Percentiles rank a stretch among this genome's conserved stretches.
These are phyloP conservation scores for Drosophila truncata DNA, from an alignment of 1,140 invertebrate species.

Conservation along the genomic window DNA sequence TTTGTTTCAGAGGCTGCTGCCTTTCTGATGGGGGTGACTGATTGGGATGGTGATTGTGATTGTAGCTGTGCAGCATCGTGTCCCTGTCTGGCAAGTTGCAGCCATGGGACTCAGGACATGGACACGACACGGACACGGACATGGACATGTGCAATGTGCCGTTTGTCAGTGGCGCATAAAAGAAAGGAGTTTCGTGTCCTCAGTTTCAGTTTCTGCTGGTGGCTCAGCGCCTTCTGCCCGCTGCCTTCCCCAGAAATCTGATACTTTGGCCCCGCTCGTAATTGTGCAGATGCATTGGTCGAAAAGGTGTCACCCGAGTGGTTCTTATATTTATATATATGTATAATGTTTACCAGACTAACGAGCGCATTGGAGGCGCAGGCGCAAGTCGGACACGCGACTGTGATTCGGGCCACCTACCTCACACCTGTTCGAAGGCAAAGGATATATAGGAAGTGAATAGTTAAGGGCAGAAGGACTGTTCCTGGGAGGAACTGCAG, in stretches of 20 bases:
- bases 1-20: slow-evolving; percentile 75
- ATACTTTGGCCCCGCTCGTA: slow-evolving; percentile 72
- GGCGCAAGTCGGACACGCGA: slow-evolving; percentile 78
- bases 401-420: slow-evolving; percentile 58
- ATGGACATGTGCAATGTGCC: slow-evolving; percentile 81
- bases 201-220: slow-evolving; percentile 56
- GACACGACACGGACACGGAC: slow-evolving; percentile 22
- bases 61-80: slow-evolving; percentile 57
- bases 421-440: slow-evolving; percentile 52
- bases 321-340: slow-evolving; percentile 43
- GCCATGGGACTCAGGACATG: slow-evolving; percentile 18
- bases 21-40: slow-evolving; percentile 84
- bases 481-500: slow-evolving; percentile 5
- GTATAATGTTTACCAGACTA: slow-evolving; percentile 43
- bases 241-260: slow-evolving; percentile 74
- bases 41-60: slow-evolving; percentile 74
- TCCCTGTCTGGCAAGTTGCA: slow-evolving; percentile 29
- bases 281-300: slow-evolving; percentile 80
- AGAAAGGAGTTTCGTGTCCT: slow-evolving; percentile 76
- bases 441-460: slow-evolving; percentile 42
- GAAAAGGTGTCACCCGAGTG: slow-evolving; percentile 78
- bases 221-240: slow-evolving; percentile 25
- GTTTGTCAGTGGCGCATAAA: slow-evolving; percentile 83
- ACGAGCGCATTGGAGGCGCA: slow-evolving; percentile 48
- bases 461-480: slow-evolving; percentile 12